Conservation (phyloP, 2,888 invertebrate genomes). For the Metellina segmentata region DNA sequence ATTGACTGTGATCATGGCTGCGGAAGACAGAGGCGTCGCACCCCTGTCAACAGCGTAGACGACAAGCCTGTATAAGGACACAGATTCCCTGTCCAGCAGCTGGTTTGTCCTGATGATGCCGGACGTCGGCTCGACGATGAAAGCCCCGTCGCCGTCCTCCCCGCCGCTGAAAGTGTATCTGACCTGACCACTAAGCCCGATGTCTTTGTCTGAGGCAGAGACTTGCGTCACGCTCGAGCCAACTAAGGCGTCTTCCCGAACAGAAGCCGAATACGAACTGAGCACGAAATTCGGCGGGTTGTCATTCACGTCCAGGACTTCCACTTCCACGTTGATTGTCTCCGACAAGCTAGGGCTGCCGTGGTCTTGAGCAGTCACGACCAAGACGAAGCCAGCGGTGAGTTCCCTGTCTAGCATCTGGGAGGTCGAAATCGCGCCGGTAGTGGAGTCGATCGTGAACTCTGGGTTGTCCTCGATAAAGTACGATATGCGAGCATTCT, state of each 20-base stretch:
- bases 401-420: conserved; percentile 92
- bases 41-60: conserved; percentile 95
- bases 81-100: conserved; percentile 93
- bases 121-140: conserved; percentile 94
- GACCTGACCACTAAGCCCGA: conserved; percentile 92
- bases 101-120: conserved; percentile 95
- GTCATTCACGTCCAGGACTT: conserved; percentile 97
- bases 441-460: conserved; percentile 94
- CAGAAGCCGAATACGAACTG: conserved; percentile 87
- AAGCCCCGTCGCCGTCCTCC: conserved; percentile 89
- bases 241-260: conserved; percentile 92
- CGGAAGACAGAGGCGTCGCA: conserved; percentile 84
- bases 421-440: conserved; percentile 95
- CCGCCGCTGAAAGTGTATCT: conserved; percentile 80
- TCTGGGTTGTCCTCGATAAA: conserved; percentile 82
- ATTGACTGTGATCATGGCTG: conserved; percentile 85
- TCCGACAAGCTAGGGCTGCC: conserved; percentile 94
- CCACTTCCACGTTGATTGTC: conserved; percentile 96
- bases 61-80: conserved; percentile 90
- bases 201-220: conserved; percentile 90
- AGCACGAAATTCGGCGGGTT: conserved; percentile 91
- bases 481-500: conserved; percentile 88
- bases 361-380: conserved; percentile 95
- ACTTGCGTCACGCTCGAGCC: conserved; percentile 83
- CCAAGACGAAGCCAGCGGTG: conserved; percentile 89